Evolutionary conservation across 2,888 invertebrate genomes (phyloP), one percentile per base, ranked within the genome.

Genomic region (Papilio demoleus): DNA sequence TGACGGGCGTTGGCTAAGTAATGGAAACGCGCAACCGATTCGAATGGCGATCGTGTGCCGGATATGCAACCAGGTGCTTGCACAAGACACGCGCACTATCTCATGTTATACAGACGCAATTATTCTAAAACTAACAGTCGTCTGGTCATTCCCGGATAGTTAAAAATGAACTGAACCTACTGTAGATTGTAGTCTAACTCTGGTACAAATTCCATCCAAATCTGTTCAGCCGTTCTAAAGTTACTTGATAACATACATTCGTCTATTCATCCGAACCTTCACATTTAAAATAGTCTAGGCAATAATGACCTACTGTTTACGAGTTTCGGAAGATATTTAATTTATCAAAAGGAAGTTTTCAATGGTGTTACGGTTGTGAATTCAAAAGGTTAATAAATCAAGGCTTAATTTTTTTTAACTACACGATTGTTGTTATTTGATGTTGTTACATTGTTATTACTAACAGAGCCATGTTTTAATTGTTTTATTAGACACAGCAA

Each of bases 61-160:
- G 68, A 68, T 66, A 67, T 67, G 67, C 40, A 64, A 65, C 66
- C 69, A 69, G 71, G 66, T 71, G 69, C 66, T 69, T 69, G 61
- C 69, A 67, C 70, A 71, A 71, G 59, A 22, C 17, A 56, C 64
- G 59, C 40, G 31, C 65, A 67, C 42, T 64, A 71, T 69, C 67
- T 47, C 65, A 66, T 58, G 63, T 70, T 67, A 60, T 60, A 38
- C 45, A 42, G 38, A 34, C 53, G 31, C 27, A 50, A 59, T 68
- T 63, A 59, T 36, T 63, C 62, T 62, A 31, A 40, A 34, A 6
- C n/a, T 50, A 24, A 12, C 38, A 14, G 19, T 12, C 40, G 14
- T 42, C 31, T 19, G 36, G 17, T 47, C 24, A 31, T 27, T 24
- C 9, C 12, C 53, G 14, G 4, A 42, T n/a, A 42, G 17, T 42